A percentile compares a stretch with the other conserved stretches of the same genome.
phyloP scores from a whole-genome alignment of 2,113 vertebrate genomes.

The Silurus meridionalis region DNA sequence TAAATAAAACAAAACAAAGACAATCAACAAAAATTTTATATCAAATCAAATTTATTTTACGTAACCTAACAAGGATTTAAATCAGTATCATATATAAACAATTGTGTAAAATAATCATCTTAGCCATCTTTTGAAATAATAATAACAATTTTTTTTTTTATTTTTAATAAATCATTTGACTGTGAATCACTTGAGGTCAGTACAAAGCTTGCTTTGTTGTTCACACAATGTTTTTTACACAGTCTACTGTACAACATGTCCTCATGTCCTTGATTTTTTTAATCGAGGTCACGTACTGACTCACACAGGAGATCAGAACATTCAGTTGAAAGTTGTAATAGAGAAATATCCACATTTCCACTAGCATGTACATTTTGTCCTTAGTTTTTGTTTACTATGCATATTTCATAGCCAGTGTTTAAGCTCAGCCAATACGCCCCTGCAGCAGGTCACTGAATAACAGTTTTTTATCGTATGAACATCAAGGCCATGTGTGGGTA shows the following conservation, averaged over 20 bases:
- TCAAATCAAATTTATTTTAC: neutral
- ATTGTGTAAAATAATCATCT: neutral
- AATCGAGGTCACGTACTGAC: neutral
- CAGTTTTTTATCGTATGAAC: slow-evolving; percentile 33
- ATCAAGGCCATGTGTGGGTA: slow-evolving; percentile 53
- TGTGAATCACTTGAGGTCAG: neutral
- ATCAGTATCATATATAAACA: neutral
- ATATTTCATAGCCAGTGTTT: slow-evolving; percentile 28
- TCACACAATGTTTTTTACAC: neutral
- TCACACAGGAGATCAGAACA: neutral
- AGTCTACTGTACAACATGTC: neutral
- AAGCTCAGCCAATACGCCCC: slow-evolving; percentile 8
- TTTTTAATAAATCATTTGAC: neutral
- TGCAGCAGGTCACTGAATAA: slow-evolving; percentile 39
- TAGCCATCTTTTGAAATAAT: neutral
- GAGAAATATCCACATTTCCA: slow-evolving; percentile 15
- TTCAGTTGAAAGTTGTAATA: neutral
- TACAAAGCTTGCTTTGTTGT: neutral
- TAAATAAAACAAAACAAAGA: neutral
- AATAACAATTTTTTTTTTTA: neutral
- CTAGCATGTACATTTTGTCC: slow-evolving; percentile 12
- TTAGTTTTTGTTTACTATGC: slow-evolving; percentile 4
- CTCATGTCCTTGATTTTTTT: neutral
- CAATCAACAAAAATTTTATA: neutral
- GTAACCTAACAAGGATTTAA: neutral